Conservation (phyloP, 2,797 vertebrate genomes). For the Etheostoma perlongum region DNA sequence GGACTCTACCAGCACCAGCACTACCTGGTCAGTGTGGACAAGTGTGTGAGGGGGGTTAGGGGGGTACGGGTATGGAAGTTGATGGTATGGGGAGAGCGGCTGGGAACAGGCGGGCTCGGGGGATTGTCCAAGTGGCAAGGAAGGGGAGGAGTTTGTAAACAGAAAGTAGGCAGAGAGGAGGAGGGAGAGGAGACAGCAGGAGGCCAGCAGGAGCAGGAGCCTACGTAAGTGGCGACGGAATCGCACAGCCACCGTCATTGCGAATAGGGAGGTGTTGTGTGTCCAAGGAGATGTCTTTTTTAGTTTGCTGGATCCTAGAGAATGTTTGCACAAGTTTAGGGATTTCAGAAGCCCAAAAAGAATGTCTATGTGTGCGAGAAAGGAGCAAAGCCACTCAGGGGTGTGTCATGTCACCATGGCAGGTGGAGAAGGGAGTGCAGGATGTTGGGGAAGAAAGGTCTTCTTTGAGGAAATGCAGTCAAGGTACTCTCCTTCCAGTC, state of each 20-base stretch:
- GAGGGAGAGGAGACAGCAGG: constrained; percentile 94
- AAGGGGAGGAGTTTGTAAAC: constrained; percentile 92
- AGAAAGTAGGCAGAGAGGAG: constrained; percentile 95
- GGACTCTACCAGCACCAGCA: constrained; percentile 95
- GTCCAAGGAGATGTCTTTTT: constrained; percentile 39
- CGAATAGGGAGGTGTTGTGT: constrained; percentile 29
- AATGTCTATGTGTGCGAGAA: constrained; percentile 60
- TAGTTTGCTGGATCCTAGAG: constrained; percentile 15
- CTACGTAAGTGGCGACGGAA: constrained; percentile 90
- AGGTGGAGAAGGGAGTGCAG: constrained; percentile 80
- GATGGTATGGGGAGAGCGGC: constrained; percentile 87
- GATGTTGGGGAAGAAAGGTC: constrained; percentile 61
- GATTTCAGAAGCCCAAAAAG: constrained; percentile 30
- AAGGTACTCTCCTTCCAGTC: constrained; percentile 45
- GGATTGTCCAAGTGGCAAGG: constrained; percentile 90
- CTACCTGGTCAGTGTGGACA: constrained; percentile 87
- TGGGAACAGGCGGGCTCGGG: constrained; percentile 89
- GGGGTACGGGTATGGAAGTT: constrained; percentile 89
- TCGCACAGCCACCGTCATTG: constrained; percentile 82
- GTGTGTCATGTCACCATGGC: constrained; percentile 97
- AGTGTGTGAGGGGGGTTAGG: constrained; percentile 89
- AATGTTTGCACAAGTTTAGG: constrained; percentile 5
- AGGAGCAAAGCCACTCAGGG: constrained; percentile 69
- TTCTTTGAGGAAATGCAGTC: constrained; percentile 48
- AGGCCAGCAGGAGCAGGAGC: constrained; percentile 91